phyloP scores from a whole-genome alignment of 2,888 invertebrate species.

The Globia sparganii region DNA sequence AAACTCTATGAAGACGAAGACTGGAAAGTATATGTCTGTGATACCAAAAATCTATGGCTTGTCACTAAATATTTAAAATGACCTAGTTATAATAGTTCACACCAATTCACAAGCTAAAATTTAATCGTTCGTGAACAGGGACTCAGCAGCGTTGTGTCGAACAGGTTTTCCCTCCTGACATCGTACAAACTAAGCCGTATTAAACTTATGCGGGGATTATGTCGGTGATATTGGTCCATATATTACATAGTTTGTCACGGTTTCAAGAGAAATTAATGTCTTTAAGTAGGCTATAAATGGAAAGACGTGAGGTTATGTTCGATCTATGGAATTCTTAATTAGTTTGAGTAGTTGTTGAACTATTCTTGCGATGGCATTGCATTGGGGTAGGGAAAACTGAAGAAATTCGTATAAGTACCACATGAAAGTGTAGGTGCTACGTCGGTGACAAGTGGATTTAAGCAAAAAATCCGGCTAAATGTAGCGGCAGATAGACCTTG shows the following conservation, averaged over 20 bases:
- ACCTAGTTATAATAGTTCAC: not conserved
- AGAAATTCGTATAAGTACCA: not conserved
- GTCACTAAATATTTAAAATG: constrained; percentile 16
- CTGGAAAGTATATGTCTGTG: not conserved
- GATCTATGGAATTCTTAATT: not conserved
- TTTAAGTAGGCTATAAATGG: not conserved
- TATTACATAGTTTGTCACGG: constrained; percentile 11
- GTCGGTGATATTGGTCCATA: constrained; percentile 9
- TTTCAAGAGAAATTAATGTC: constrained; percentile 38
- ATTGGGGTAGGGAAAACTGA: not conserved
- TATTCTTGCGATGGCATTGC: not conserved
- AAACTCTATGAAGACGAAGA: not conserved
- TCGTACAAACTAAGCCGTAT: constrained; percentile 27
- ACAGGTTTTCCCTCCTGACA: constrained; percentile 16
- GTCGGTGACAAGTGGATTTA: not conserved
- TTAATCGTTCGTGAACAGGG: constrained; percentile 13
- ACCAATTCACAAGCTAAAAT: not conserved
- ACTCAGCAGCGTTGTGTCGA: constrained; percentile 9
- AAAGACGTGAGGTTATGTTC: not conserved
- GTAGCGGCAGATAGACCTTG: not conserved
- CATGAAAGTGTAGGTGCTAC: not conserved
- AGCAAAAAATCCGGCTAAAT: not conserved
- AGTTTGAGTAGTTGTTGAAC: not conserved
- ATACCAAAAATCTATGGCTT: constrained; percentile 2
- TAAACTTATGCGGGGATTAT: constrained; percentile 35